Conservation (phyloP, 1,140 invertebrate genomes). For the Antheraea pernyi region DNA sequence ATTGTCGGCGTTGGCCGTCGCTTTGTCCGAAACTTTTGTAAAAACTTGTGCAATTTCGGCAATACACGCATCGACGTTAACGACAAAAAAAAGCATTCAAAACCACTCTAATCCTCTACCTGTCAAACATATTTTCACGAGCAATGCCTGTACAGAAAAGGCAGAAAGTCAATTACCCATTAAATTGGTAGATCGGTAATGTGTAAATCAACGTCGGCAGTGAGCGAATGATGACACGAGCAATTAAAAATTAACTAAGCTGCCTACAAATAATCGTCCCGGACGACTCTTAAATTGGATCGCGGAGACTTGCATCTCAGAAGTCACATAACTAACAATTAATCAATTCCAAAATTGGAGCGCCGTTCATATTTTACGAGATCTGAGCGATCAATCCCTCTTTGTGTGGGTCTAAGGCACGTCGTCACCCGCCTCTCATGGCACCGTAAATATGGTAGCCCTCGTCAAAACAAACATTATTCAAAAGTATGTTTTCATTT, state of each 20-base stretch:
- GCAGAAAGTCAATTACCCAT: conserved; percentile 21
- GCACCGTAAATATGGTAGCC: conserved; percentile 54
- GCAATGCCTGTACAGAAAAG: conserved; percentile 23
- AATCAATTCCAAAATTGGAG: conserved; percentile 70
- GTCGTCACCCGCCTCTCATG: conserved; percentile 46
- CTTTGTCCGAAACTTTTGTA: conserved; percentile 68
- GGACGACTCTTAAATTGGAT: conserved; percentile 54
- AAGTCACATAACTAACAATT: conserved; percentile 56
- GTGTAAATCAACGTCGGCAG: conserved; percentile 38
- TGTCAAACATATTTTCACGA: conserved; percentile 35
- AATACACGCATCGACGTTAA: conserved; percentile 53
- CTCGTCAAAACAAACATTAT: conserved; percentile 72
- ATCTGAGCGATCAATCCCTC: conserved; percentile 60
- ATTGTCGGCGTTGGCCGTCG: conserved; percentile 58
- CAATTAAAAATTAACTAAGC: conserved; percentile 51
- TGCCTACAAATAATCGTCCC: conserved; percentile 51
- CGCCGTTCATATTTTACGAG: conserved; percentile 66
- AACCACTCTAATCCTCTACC: conserved; percentile 34
- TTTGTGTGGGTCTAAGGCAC: conserved; percentile 73
- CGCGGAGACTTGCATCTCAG: conserved; percentile 38
- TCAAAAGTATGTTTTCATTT: conserved; percentile 67
- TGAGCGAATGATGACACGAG: conserved; percentile 44
- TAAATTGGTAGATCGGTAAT: conserved; percentile 23
- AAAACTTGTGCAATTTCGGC: conserved; percentile 73
- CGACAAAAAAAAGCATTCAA: conserved; percentile 32